phyloP scores from a whole-genome alignment of 2,888 invertebrate species.

The Sympetrum striolatum region DNA sequence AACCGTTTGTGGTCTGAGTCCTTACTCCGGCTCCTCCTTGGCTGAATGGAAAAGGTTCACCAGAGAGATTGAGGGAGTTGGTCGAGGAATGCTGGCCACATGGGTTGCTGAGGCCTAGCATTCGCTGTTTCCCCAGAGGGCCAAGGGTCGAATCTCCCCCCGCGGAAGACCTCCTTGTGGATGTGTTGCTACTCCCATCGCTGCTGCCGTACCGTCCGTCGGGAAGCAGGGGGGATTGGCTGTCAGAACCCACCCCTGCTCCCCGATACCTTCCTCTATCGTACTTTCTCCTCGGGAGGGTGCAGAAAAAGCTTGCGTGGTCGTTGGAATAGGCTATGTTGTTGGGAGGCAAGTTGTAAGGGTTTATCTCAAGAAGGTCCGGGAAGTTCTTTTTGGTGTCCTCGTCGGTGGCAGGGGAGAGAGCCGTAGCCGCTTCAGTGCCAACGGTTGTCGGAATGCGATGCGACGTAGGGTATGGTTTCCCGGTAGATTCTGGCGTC shows the following conservation, averaged over 20 bases:
- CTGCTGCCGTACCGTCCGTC: slow-evolving; percentile 77
- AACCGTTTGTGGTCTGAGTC: neutral
- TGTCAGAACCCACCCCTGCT: slow-evolving; percentile 63
- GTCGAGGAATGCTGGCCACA: slow-evolving; percentile 66
- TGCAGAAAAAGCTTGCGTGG: slow-evolving; percentile 62
- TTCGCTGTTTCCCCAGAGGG: neutral
- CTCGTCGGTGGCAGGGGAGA: slow-evolving; percentile 44
- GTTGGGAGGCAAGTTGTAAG: slow-evolving; percentile 44
- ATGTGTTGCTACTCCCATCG: slow-evolving; percentile 59
- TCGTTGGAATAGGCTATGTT: slow-evolving; percentile 1
- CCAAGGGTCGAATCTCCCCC: slow-evolving; percentile 56
- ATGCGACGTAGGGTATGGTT: neutral
- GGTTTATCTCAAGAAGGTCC: slow-evolving; percentile 62
- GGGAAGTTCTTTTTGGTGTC: slow-evolving; percentile 63
- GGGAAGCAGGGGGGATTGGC: slow-evolving; percentile 75
- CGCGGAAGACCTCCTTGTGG: slow-evolving; percentile 62
- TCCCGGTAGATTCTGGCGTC: neutral
- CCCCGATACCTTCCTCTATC: slow-evolving; percentile 47
- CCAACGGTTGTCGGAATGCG: neutral
- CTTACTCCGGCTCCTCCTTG: neutral
- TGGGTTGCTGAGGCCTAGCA: slow-evolving; percentile 52
- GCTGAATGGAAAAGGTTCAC: slow-evolving; percentile 26
- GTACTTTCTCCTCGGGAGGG: slow-evolving; percentile 64
- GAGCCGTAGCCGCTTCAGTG: slow-evolving; percentile 45
- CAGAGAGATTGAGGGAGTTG: slow-evolving; percentile 71